Evolutionary conservation across 1,140 invertebrate genomes (phyloP).

Genomic region (Calliopsis andreniformis): DNA sequence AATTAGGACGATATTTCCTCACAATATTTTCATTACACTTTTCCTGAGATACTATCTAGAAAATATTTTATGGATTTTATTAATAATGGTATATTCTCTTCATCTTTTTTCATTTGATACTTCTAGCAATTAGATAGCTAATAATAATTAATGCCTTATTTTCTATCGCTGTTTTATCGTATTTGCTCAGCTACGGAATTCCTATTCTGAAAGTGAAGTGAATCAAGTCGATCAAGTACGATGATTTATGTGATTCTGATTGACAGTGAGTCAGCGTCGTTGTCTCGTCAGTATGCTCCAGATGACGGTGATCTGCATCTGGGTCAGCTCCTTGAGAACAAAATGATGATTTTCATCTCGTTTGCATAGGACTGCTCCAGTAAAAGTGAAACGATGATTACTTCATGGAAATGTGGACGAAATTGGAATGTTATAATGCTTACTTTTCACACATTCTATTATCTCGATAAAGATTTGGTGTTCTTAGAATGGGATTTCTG

Average conservation of each 20-base stretch:
- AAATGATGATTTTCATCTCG: not conserved
- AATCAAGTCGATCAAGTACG: not conserved
- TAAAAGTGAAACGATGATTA: conserved; percentile 6
- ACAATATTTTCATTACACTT: too few species aligned
- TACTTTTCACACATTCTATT: not conserved
- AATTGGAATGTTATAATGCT: not conserved
- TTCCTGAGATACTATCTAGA: too few species aligned
- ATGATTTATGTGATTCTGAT: conserved; percentile 29
- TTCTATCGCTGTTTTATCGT: too few species aligned
- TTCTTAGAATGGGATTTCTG: not conserved
- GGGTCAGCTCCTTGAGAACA: conserved; percentile 19
- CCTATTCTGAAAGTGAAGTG: not conserved
- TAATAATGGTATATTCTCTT: too few species aligned
- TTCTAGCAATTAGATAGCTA: too few species aligned
- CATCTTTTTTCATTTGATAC: too few species aligned
- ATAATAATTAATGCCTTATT: too few species aligned
- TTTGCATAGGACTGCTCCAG: conserved; percentile 14
- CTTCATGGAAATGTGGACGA: conserved; percentile 27
- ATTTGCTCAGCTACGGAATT: too few species aligned
- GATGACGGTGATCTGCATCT: conserved; percentile 21
- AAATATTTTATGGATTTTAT: too few species aligned
- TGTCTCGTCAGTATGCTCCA: conserved; percentile 5
- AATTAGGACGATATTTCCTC: too few species aligned
- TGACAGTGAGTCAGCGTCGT: conserved; percentile 36
- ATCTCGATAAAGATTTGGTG: not conserved